Conservation (phyloP, 2,888 invertebrate genomes). For the Girardia tigrina region DNA sequence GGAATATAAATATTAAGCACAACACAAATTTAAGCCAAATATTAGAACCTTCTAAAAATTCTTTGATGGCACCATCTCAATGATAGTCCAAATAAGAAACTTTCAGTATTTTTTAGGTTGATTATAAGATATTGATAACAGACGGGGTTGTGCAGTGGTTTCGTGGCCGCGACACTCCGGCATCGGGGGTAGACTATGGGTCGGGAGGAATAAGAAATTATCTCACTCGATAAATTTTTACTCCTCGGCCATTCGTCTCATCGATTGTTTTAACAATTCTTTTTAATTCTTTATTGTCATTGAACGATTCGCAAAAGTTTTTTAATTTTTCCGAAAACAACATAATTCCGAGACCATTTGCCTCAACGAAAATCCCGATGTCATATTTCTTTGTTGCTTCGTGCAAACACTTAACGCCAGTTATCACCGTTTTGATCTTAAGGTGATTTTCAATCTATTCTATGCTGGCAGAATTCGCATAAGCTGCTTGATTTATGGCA, state of each 20-base stretch:
- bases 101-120: no score
- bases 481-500: constrained; percentile 90
- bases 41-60: no score
- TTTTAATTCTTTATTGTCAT: neutral
- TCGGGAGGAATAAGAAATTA: no score
- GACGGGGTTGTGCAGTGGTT: no score
- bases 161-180: no score
- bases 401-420: constrained; percentile 91
- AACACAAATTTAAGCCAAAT: no score
- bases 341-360: constrained; percentile 91
- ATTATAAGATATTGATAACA: no score
- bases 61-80: no score
- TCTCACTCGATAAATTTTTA: no score
- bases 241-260: constrained; percentile 60
- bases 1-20: no score
- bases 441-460: constrained; percentile 61
- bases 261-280: constrained; percentile 24
- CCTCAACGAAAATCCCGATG: constrained; percentile 48
- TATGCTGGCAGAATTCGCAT: constrained; percentile 91
- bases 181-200: no score
- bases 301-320: neutral
- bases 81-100: no score
- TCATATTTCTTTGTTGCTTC: neutral
- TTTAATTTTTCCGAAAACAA: constrained; percentile 36
- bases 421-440: constrained; percentile 74